Evolutionary conservation across 2,888 invertebrate species (phyloP), one percentile per base, ranked within the genome.

Genomic region (Drosophila picticornis): DNA sequence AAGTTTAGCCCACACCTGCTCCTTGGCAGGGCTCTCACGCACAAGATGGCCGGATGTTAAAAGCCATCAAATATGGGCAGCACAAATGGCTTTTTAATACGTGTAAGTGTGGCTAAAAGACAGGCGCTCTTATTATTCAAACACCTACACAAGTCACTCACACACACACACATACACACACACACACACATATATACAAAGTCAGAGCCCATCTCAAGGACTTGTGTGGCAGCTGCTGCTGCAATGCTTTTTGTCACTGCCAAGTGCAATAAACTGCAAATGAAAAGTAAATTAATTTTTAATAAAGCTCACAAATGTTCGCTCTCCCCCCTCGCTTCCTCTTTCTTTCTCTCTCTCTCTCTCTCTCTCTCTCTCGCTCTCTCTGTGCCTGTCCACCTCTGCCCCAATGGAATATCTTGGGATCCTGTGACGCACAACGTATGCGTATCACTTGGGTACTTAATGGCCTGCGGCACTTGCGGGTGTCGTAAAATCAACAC

Each of bases 211-310:
- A 53, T 36, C 31, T 25, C 61, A 56, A 48, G 63, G 52, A 67
- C 63, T 72, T 70, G 77, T 76, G 66, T 56, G 34, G 62, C 51
- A 64, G 72, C 77, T 76, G 73, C 82, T 77, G 75, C 80, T 76
- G 77, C 80, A 74, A 63, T 64, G 72, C 61, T 79, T 70, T 76
- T 70, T 84, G 82, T 72, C 82, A 79, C 71, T 80, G 84, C 74
- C 80, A 80, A 82, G 83, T 85, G 82, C 87, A 86, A 89, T 89
- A 85, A 88, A 88, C 86, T 86, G 83, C 81, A 90, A 89, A 90
- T 89, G 83, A 89, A 90, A 90, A 89, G 88, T 82, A 84, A 88
- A 89, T 89, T 86, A 86, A 89, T 88, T 87, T 90, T 90, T 90
- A 87, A 90, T 89, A 82, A 82, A 88, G 83, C 83, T 55, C 75